phyloP scores from a whole-genome alignment of 1,140 invertebrate species.

The Cydia pomonella region DNA sequence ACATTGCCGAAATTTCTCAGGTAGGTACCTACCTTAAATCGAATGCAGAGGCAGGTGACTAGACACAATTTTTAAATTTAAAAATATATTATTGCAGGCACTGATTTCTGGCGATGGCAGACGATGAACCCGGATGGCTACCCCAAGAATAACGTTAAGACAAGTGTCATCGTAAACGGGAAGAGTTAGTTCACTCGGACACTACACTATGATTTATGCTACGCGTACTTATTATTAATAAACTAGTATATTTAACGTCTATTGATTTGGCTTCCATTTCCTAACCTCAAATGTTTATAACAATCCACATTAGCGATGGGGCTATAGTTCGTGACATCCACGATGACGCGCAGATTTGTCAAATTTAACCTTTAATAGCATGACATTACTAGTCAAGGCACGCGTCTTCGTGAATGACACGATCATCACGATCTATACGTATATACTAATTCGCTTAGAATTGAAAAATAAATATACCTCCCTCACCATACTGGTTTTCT shows the following conservation, averaged over 20 bases:
- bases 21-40: too few species aligned
- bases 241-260: slow-evolving; percentile 46
- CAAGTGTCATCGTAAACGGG: slow-evolving; percentile 65
- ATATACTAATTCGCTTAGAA: too few species aligned
- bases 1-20: too few species aligned
- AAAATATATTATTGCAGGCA: slow-evolving; percentile 82
- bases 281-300: background rate
- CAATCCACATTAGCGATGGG: background rate
- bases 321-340: too few species aligned
- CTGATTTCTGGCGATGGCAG: slow-evolving; percentile 95
- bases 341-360: too few species aligned
- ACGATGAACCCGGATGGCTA: slow-evolving; percentile 92
- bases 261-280: slow-evolving; percentile 47
- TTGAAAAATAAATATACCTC: too few species aligned
- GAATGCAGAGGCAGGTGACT: too few species aligned
- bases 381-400: too few species aligned
- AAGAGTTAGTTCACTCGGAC: slow-evolving; percentile 57
- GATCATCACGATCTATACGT: too few species aligned
- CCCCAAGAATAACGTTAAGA: slow-evolving; percentile 69
- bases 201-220: slow-evolving; percentile 2
- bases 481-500: too few species aligned
- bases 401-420: too few species aligned
- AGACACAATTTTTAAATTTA: background rate
- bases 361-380: too few species aligned
- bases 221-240: slow-evolving; percentile 38